Evolutionary conservation across 35 echinoderm and acorn worm genomes (phyloP).

Genomic region (Ophioderma brevispina): DNA sequence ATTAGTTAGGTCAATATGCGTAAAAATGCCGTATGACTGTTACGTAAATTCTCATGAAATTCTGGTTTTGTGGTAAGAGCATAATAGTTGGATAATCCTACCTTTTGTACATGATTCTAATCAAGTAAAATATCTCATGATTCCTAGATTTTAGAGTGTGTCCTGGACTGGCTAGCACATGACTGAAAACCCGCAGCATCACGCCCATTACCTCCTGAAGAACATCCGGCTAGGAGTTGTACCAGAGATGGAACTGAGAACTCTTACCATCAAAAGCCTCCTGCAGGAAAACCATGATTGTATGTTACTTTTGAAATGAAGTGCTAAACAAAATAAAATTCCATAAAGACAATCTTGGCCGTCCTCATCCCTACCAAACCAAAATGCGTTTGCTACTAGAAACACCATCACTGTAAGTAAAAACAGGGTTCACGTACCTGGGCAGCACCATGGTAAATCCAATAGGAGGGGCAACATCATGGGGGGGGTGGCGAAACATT

Average conservation of each 20-base stretch:
- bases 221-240: neutral
- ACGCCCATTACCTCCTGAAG: neutral
- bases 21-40: too few species aligned
- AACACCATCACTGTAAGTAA: neutral
- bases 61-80: too few species aligned
- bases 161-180: neutral
- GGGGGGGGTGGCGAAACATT: too few species aligned
- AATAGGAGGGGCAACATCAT: too few species aligned
- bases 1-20: too few species aligned
- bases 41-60: too few species aligned
- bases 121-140: too few species aligned
- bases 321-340: neutral
- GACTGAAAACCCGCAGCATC: neutral
- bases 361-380: neutral
- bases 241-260: neutral
- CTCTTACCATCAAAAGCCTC: neutral
- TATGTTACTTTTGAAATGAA: neutral
- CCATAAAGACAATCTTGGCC: neutral
- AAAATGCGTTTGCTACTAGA: neutral
- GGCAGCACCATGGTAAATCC: too few species aligned
- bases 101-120: too few species aligned
- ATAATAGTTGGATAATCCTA: too few species aligned
- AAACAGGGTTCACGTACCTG: too few species aligned
- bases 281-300: neutral
- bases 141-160: neutral